Conservation (phyloP, 1,140 invertebrate genomes). For the Apolygus lucorum region DNA sequence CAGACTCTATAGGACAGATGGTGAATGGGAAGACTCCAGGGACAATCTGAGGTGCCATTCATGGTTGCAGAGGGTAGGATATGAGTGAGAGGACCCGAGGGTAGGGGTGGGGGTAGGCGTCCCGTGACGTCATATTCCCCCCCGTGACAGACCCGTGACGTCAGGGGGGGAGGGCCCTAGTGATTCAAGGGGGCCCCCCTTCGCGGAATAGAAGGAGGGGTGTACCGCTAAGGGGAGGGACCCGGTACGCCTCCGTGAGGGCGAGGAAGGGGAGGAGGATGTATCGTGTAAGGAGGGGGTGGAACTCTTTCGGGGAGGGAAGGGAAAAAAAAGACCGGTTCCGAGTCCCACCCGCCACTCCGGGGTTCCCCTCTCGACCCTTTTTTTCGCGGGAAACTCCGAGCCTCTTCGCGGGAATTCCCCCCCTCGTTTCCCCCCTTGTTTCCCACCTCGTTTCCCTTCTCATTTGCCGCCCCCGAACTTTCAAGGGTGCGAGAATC, state of each 20-base stretch:
- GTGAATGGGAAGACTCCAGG: conserved; percentile 11
- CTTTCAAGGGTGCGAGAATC: too few relatives aligned
- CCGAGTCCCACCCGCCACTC: not conserved
- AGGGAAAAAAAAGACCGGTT: not conserved
- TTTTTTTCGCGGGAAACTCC: too few relatives aligned
- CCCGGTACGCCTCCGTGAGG: not conserved
- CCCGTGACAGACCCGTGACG: not conserved
- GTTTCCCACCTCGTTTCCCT: too few relatives aligned
- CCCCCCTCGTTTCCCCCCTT: too few relatives aligned
- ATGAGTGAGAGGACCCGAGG: not conserved
- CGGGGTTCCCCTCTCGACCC: not conserved
- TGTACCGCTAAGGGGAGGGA: not conserved
- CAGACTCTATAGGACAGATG: not conserved
- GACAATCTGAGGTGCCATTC: conserved; percentile 14
- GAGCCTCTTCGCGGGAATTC: not conserved
- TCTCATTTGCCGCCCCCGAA: too few relatives aligned
- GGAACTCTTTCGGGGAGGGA: not conserved
- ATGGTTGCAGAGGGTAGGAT: conserved; percentile 16
- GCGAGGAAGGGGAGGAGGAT: not conserved
- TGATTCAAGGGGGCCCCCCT: not conserved
- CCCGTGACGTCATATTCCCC: not conserved
- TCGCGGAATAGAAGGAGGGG: not conserved
- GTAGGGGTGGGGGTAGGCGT: not conserved
- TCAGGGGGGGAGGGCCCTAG: not conserved
- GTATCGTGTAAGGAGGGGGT: too few relatives aligned